A percentile compares a stretch with the other conserved stretches of the same genome.
Conservation (phyloP, 2,797 vertebrate genomes). For the Halcyon leucocephala region DNA sequence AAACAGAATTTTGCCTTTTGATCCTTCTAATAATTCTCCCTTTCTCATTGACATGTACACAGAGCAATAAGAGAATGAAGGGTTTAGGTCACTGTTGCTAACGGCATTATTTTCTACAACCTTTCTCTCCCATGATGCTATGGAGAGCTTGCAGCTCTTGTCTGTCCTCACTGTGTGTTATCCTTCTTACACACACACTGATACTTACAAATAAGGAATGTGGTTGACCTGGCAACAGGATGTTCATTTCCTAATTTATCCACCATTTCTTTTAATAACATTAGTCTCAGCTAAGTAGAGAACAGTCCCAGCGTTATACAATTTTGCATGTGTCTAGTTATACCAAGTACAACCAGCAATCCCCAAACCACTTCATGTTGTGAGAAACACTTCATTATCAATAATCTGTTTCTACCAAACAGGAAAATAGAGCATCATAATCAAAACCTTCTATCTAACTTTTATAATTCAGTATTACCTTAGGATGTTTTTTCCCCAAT, state of each 20-base stretch:
- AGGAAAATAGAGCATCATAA: neutral
- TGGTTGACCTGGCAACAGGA: constrained; percentile 62
- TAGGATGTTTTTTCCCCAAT: accelerated
- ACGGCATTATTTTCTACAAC: constrained; percentile 20
- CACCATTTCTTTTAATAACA: constrained; percentile 50
- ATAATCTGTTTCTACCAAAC: neutral
- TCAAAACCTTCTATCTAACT: neutral
- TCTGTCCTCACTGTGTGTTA: constrained; percentile 13
- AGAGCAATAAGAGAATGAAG: neutral
- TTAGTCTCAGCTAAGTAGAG: neutral
- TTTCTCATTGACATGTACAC: neutral
- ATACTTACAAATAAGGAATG: constrained; percentile 38
- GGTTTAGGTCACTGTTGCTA: neutral
- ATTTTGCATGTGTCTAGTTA: neutral
- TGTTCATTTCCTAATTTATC: constrained; percentile 45
- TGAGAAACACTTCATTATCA: neutral
- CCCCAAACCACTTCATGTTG: neutral
- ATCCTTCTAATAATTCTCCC: constrained; percentile 18
- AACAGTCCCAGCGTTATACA: neutral
- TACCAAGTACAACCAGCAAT: neutral
- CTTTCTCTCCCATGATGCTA: neutral
- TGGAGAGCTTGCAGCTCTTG: neutral
- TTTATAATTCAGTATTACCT: neutral
- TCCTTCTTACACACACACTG: neutral
- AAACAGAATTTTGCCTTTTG: constrained; percentile 55